Conservation (phyloP, 2,888 invertebrate genomes). For the Tortricodes alternella region DNA sequence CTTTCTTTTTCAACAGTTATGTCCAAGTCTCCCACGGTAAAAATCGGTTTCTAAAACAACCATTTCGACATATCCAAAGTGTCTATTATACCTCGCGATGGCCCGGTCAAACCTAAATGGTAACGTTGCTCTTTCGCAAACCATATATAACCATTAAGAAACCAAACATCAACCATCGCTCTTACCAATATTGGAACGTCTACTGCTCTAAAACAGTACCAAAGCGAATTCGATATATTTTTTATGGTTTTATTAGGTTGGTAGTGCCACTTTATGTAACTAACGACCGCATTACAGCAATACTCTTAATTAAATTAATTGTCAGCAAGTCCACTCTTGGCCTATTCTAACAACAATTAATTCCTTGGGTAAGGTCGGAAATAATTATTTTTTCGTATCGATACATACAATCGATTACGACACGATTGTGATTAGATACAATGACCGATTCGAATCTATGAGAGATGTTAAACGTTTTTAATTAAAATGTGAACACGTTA, state of each 20-base stretch:
- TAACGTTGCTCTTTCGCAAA: slow-evolving; percentile 26
- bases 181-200: slow-evolving; percentile 21
- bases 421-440: slow-evolving; percentile 65
- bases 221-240: slow-evolving; percentile 20
- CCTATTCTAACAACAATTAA: slow-evolving; percentile 64
- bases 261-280: slow-evolving; percentile 49
- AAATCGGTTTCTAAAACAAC: background rate
- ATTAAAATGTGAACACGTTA: slow-evolving; percentile 46
- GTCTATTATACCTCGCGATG: slow-evolving; percentile 18
- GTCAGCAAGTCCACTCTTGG: slow-evolving; percentile 47
- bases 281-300: slow-evolving; percentile 51
- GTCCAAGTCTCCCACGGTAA: background rate
- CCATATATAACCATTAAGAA: slow-evolving; percentile 24
- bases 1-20: background rate
- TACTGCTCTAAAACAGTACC: slow-evolving; percentile 29
- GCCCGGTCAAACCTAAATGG: slow-evolving; percentile 22
- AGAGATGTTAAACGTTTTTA: slow-evolving; percentile 46
- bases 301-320: slow-evolving; percentile 69
- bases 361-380: slow-evolving; percentile 71
- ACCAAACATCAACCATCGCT: slow-evolving; percentile 18
- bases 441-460: slow-evolving; percentile 66
- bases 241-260: slow-evolving; percentile 35
- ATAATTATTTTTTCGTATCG: slow-evolving; percentile 64
- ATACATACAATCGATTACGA: slow-evolving; percentile 69
- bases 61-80: slow-evolving; percentile 11